A percentile compares a stretch with the other conserved stretches of the same genome.
Evolutionary conservation across 1,140 invertebrate species (phyloP).

Genomic region (Kradibia gibbosae): DNA sequence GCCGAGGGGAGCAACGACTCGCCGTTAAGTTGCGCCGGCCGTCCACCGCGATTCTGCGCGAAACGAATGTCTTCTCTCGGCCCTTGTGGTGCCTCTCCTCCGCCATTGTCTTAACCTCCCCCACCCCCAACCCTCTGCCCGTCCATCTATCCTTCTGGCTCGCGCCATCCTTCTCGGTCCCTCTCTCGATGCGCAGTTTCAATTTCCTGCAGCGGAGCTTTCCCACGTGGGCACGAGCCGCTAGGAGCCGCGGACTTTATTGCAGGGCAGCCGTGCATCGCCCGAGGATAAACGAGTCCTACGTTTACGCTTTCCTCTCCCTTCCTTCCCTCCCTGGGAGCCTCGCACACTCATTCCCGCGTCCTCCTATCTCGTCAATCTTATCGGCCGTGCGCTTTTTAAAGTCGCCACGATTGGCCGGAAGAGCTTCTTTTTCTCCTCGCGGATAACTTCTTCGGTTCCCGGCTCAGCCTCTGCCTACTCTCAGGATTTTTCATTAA

Average conservation of each 20-base stretch:
- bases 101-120: not conserved
- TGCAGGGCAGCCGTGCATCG: not conserved
- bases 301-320: not conserved
- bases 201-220: constrained; percentile 30
- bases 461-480: not conserved
- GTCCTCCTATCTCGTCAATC: not conserved
- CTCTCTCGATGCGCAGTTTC: constrained; percentile 45
- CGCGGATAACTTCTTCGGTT: not conserved
- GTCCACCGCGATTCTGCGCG: not conserved
- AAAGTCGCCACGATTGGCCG: not conserved
- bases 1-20: too few relatives aligned
- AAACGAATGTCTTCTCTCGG: not conserved
- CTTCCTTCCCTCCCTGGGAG: not conserved
- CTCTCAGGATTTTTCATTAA: not conserved
- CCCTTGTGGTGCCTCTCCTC: too few relatives aligned
- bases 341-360: not conserved
- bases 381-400: not conserved
- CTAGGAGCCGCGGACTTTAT: not conserved
- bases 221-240: constrained; percentile 23
- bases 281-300: not conserved
- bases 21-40: not conserved
- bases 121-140: too few relatives aligned
- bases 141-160: not conserved
- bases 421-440: not conserved
- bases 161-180: not conserved